Conservation (phyloP, 2,797 vertebrate species). For the Pygocentrus nattereri region DNA sequence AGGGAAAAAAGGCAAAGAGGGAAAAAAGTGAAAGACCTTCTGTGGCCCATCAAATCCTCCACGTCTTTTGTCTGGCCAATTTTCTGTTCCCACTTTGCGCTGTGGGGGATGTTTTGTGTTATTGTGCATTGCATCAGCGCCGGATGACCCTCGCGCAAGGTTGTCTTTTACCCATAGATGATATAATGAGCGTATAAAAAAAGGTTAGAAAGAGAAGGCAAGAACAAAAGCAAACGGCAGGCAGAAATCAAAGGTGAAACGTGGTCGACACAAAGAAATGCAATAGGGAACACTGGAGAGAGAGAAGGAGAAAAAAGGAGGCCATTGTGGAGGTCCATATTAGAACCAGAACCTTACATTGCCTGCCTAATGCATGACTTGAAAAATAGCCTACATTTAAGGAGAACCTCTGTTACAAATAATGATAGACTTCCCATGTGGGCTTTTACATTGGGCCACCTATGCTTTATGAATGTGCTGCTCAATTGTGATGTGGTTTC, state of each 20-base stretch:
- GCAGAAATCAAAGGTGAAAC: conserved; percentile 72
- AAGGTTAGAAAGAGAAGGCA: conserved; percentile 43
- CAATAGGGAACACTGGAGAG: conserved; percentile 66
- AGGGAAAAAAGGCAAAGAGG: conserved; percentile 17
- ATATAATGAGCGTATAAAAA: conserved; percentile 75
- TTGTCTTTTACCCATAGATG: conserved; percentile 67
- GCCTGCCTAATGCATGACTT: conserved; percentile 49
- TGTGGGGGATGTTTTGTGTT: conserved; percentile 79
- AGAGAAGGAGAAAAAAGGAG: conserved; percentile 72
- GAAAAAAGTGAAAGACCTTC: conserved; percentile 63
- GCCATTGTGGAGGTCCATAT: conserved; percentile 74
- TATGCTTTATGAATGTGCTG: conserved; percentile 75
- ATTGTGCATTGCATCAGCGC: conserved; percentile 76
- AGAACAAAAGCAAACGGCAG: conserved; percentile 34
- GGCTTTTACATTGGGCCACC: conserved; percentile 67
- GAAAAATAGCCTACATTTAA: conserved; percentile 62
- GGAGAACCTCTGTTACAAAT: conserved; percentile 68
- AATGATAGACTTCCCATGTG: conserved; percentile 68
- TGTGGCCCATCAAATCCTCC: conserved; percentile 69
- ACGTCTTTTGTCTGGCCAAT: conserved; percentile 69
- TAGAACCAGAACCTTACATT: conserved; percentile 74
- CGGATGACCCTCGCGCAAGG: conserved; percentile 73
- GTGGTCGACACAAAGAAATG: conserved; percentile 65
- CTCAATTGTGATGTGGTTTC: conserved; percentile 74
- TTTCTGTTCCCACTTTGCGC: conserved; percentile 70